Percentiles rank a stretch among this genome's conserved stretches.
These are phyloP conservation scores for Alectoris magna DNA, from an alignment of 2,797 vertebrate species.

Conservation along the genomic window DNA sequence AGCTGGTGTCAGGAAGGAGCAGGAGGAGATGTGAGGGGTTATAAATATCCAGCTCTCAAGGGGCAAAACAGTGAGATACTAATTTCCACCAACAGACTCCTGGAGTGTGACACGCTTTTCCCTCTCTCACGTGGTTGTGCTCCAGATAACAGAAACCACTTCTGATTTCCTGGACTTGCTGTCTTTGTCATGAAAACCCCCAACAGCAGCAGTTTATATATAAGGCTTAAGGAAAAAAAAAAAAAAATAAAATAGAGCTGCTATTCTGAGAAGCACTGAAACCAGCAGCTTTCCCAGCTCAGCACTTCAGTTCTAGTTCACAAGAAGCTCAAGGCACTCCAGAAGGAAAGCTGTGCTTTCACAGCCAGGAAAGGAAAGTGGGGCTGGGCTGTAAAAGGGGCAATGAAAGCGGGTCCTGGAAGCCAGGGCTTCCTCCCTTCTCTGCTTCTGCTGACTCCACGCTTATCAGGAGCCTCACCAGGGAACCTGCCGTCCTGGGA, in stretches of 20 bases:
- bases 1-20: conserved; percentile 37
- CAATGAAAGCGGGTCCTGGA: not conserved
- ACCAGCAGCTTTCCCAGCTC: not conserved
- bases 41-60: conserved; percentile 57
- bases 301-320: not conserved
- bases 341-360: not conserved
- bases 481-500: not conserved
- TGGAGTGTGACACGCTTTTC: conserved; percentile 32
- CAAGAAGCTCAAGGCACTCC: not conserved
- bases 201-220: conserved; percentile 62
- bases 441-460: not conserved
- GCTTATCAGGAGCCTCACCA: not conserved
- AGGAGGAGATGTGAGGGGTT: conserved; percentile 45
- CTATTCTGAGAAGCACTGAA: conserved; percentile 48
- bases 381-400: not conserved
- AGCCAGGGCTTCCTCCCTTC: not conserved
- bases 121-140: conserved; percentile 19
- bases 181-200: conserved; percentile 39
- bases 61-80: conserved; percentile 24
- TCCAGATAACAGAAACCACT: conserved; percentile 67
- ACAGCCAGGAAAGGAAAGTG: not conserved
- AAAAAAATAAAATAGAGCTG: not conserved
- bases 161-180: conserved; percentile 60
- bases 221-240: conserved; percentile 10
- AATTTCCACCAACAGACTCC: conserved; percentile 54